Evolutionary conservation across 1,140 invertebrate genomes (phyloP), one percentile per base, ranked within the genome.

Genomic region (Caenorhabditis briggsae): DNA sequence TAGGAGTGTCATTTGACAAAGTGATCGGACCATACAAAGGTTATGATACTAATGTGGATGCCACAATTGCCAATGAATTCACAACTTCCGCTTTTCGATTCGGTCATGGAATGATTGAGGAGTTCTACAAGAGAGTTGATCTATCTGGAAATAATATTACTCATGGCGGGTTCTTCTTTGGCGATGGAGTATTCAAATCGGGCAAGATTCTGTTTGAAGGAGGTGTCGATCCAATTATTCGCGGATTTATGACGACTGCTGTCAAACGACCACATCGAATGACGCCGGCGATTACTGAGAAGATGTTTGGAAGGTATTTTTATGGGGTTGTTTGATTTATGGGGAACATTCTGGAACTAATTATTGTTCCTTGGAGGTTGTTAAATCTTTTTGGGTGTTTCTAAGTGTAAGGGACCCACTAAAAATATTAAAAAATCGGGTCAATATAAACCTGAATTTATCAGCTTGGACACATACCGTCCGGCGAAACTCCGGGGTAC

Each of bases 191-290:
- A 20, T 92, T 92, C 87, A 92, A 92, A 61, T 92, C 91, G 0
- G 89, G 90, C 18, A 92, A 92, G 82, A 89, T 92, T 25, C 88
- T 92, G 18, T 92, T 91, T 55, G 91, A 92, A 78, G 91, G 91
- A 56, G 92, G 92, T 25, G 88, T 93, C 23, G 92, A 92, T 82
- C 92, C 92, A 11, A 94, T 98, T 70, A 94, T 96, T 23, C 95
- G 97, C 64, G 97, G 97, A 61, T 93, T 98, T 11, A 94, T 96
- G 0, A 95, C 95, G 0, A 96, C 96, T 0, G 96, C 96, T 1
- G 96, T 97, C 95, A 97, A 98, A 92, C 53, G 91, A 64, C 91
- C 91, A 20, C 91, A 92, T 83, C 83, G 91, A 48, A 92, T 92
- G 91, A 92, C 91, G 12, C 90, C 92, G 3, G 90, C 91, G 8